Evolutionary conservation across 92 coral and sea anemone genomes (phyloP).

Genomic region (Phenganax marumi): DNA sequence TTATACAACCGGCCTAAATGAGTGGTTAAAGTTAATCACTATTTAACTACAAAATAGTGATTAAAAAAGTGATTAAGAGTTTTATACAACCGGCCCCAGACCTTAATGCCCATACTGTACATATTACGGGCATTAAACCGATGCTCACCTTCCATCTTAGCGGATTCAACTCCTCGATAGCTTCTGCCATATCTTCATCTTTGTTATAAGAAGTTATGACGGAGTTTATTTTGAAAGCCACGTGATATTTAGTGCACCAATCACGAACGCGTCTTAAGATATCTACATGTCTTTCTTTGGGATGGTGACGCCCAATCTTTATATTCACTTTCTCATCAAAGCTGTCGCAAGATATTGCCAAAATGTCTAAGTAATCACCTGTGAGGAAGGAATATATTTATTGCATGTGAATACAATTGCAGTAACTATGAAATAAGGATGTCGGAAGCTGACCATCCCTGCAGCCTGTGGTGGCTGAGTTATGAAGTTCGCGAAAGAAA

Average conservation of each 20-base stretch:
- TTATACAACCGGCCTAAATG: too few species aligned
- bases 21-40: too few species aligned
- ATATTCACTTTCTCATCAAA: slow-evolving; percentile 72
- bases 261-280: slow-evolving; percentile 62
- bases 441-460: too few species aligned
- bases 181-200: slow-evolving; percentile 66
- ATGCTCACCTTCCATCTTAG: slow-evolving; percentile 78
- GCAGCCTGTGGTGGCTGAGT: too few species aligned
- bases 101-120: not conserved
- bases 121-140: not conserved
- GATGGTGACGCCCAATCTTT: slow-evolving; percentile 68
- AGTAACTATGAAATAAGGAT: not conserved
- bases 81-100: too few species aligned
- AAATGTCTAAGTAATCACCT: slow-evolving; percentile 73
- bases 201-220: slow-evolving; percentile 68
- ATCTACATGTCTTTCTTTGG: slow-evolving; percentile 60
- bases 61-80: too few species aligned
- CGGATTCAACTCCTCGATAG: slow-evolving; percentile 61
- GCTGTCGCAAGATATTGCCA: slow-evolving; percentile 86
- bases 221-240: slow-evolving; percentile 79
- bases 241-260: slow-evolving; percentile 66
- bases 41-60: too few species aligned
- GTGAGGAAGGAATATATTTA: not conserved
- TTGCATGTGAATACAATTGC: not conserved
- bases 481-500: too few species aligned